A percentile compares a stretch with the other conserved stretches of the same genome.
phyloP scores from a whole-genome alignment of 2,888 invertebrate species.

The Stenolophus ochropezus region DNA sequence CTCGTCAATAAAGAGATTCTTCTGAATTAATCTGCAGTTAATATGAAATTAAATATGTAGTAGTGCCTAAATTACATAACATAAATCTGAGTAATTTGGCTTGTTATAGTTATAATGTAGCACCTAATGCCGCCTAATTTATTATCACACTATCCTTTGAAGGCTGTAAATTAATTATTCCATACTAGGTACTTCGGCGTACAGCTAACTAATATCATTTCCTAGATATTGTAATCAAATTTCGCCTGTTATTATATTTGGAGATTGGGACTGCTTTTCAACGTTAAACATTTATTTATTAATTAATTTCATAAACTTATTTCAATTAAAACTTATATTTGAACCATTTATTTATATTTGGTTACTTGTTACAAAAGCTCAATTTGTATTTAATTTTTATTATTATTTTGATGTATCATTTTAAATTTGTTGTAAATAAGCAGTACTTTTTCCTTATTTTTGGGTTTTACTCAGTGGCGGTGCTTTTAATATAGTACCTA shows the following conservation, averaged over 20 bases:
- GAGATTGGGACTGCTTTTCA: not conserved
- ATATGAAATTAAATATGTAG: conserved; percentile 24
- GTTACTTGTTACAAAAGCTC: no score
- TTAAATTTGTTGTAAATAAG: no score
- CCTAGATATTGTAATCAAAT: conserved; percentile 22
- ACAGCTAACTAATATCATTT: conserved; percentile 15
- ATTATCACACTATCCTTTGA: conserved; percentile 47
- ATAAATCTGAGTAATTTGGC: conserved; percentile 45
- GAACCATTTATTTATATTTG: no score
- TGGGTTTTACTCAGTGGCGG: no score
- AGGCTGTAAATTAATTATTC: conserved; percentile 37
- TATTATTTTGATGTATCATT: no score
- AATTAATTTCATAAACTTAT: not conserved
- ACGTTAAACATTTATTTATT: not conserved
- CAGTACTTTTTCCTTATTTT: no score
- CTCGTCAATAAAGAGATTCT: not conserved
- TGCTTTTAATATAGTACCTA: no score
- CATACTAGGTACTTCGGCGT: not conserved
- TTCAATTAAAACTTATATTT: no score
- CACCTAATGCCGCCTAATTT: conserved; percentile 39
- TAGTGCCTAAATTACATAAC: not conserved
- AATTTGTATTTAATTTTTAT: no score
- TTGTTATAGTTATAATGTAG: conserved; percentile 43
- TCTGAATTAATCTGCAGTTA: conserved; percentile 27
- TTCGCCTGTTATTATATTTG: not conserved